phyloP scores from a whole-genome alignment of 2,888 invertebrate genomes.

The Lasioglossum pauxillum region DNA sequence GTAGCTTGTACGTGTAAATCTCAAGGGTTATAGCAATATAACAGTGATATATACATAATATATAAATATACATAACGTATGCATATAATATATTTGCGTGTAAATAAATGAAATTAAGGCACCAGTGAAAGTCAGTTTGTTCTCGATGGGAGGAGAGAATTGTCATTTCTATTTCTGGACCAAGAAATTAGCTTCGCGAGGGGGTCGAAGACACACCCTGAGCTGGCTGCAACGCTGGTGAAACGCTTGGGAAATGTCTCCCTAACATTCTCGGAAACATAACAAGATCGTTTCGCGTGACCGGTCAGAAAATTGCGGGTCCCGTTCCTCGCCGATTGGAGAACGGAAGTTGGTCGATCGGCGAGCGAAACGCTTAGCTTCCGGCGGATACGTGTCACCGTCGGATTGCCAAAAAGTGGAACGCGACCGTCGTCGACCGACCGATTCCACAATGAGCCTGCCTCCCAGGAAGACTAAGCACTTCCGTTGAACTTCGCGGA shows the following conservation, averaged over 20 bases:
- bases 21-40: constrained; percentile 79
- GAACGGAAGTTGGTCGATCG: constrained; percentile 13
- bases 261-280: too few species aligned
- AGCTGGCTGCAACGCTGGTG: background rate
- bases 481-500: constrained; percentile 56
- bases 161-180: background rate
- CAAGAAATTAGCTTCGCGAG: background rate
- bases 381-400: background rate
- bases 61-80: constrained; percentile 59
- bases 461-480: constrained; percentile 26
- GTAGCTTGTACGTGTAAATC: constrained; percentile 80
- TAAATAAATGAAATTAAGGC: constrained; percentile 83
- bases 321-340: constrained; percentile 2
- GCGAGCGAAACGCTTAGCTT: background rate
- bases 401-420: constrained; percentile 50
- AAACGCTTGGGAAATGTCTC: background rate
- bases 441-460: constrained; percentile 39
- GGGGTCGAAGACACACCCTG: background rate
- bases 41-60: constrained; percentile 76
- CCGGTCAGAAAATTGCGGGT: constrained; percentile 3
- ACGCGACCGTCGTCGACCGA: constrained; percentile 36
- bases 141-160: background rate
- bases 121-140: constrained; percentile 39
- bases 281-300: background rate
- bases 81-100: constrained; percentile 84